Conservation (phyloP, 2,797 vertebrate genomes). For the Carapus acus region DNA sequence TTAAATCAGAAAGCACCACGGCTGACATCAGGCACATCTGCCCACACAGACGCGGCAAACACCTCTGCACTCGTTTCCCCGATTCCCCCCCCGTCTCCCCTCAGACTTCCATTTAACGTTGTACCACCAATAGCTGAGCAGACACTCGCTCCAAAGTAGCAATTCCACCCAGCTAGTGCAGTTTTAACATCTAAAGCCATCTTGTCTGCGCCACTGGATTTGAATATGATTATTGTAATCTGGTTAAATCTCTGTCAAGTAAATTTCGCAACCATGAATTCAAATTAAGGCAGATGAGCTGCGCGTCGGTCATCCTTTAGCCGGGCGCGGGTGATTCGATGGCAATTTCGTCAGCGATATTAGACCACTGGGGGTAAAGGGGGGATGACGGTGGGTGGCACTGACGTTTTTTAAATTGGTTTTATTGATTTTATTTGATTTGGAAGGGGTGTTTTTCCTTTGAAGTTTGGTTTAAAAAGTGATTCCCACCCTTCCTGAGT, state of each 20-base stretch:
- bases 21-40: conserved; percentile 1
- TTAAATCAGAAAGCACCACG: conserved; percentile 40
- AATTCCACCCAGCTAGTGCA: conserved; percentile 7
- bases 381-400: no score
- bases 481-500: conserved; percentile 32
- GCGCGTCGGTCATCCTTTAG: conserved; percentile 33
- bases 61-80: conserved; percentile 17
- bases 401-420: conserved; percentile 43
- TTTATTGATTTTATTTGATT: conserved; percentile 63
- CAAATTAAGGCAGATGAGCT: conserved; percentile 24
- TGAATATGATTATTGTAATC: conserved; percentile 33
- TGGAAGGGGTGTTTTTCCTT: conserved; percentile 28
- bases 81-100: conserved; percentile 12
- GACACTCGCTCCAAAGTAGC: no score
- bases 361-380: conserved; percentile 49
- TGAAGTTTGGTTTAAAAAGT: conserved; percentile 48
- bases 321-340: conserved; percentile 51
- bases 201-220: conserved; percentile 20
- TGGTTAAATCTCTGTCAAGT: conserved; percentile 25
- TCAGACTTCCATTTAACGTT: no score
- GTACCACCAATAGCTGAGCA: no score
- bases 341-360: conserved; percentile 55
- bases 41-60: conserved; percentile 2
- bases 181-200: conserved; percentile 20
- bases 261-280: conserved; percentile 26